A percentile compares a stretch with the other conserved stretches of the same genome.
phyloP scores from a whole-genome alignment of 1,140 invertebrate species.

The Alviniconcha marisindica region DNA sequence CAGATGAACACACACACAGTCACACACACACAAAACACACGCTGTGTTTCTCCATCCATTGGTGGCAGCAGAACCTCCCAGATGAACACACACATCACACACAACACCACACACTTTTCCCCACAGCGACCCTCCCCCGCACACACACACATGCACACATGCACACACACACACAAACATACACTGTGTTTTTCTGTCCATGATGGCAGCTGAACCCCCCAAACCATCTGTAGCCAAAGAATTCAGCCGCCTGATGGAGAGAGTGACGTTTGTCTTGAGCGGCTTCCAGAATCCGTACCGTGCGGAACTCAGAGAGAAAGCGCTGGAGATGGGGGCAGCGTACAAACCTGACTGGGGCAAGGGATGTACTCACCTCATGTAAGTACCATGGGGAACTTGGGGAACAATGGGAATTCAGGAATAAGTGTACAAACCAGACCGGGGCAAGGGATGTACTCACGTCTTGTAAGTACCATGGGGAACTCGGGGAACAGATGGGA shows the following conservation, averaged over 20 bases:
- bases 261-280: slow-evolving; percentile 87
- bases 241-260: slow-evolving; percentile 78
- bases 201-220: slow-evolving; percentile 62
- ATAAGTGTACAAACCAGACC: too few species aligned
- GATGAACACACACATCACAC: too few species aligned
- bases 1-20: too few species aligned
- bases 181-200: background rate
- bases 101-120: too few species aligned
- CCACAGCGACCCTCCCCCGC: too few species aligned
- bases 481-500: slow-evolving; percentile 82
- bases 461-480: slow-evolving; percentile 80
- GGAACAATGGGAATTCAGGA: slow-evolving; percentile 3
- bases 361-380: slow-evolving; percentile 90
- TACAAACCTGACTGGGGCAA: slow-evolving; percentile 86
- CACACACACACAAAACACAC: too few species aligned
- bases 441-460: too few species aligned
- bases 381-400: too few species aligned
- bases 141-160: too few species aligned
- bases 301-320: slow-evolving; percentile 82
- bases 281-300: slow-evolving; percentile 91
- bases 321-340: slow-evolving; percentile 86
- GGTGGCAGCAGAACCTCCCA: too few species aligned
- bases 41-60: too few species aligned
- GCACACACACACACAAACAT: too few species aligned
- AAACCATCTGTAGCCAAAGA: slow-evolving; percentile 54